Evolutionary conservation across 2,888 invertebrate species (phyloP).

Genomic region (Busseola fusca): DNA sequence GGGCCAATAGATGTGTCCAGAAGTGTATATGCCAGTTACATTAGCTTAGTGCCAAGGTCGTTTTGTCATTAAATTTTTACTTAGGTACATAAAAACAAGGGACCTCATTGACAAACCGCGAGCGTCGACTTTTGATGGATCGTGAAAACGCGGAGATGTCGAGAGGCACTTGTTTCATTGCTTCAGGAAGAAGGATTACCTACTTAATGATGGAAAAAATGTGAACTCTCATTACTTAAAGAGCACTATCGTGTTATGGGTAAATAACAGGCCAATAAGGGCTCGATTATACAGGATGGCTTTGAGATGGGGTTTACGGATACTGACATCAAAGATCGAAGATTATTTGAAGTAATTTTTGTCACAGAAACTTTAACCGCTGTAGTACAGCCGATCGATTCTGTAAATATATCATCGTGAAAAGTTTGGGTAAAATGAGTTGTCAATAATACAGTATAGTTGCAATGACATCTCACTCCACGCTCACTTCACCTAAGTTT

Average conservation of each 20-base stretch:
- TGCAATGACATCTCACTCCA: no score
- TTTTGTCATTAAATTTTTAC: conserved; percentile 22
- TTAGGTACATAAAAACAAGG: conserved; percentile 8
- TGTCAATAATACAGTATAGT: no score
- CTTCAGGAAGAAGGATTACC: not conserved
- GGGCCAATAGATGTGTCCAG: no score
- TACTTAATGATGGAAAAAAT: not conserved
- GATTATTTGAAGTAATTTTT: no score
- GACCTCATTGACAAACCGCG: conserved; percentile 35
- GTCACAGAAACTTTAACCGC: not conserved
- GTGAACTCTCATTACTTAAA: not conserved
- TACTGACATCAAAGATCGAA: no score
- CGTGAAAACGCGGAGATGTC: conserved; percentile 34
- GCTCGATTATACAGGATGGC: not conserved
- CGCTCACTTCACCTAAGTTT: no score
- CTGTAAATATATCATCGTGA: no score
- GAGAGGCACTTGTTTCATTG: conserved; percentile 36
- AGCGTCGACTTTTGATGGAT: conserved; percentile 43
- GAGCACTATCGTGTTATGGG: not conserved
- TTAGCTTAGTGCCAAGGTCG: not conserved
- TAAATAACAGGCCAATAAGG: not conserved
- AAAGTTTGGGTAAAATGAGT: no score
- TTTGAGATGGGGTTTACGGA: no score
- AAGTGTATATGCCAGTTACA: not conserved
- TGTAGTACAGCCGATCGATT: no score